These are phyloP conservation scores for Cheilosia grossa DNA, from an alignment of 2,888 invertebrate genomes.

Conservation along the genomic window DNA sequence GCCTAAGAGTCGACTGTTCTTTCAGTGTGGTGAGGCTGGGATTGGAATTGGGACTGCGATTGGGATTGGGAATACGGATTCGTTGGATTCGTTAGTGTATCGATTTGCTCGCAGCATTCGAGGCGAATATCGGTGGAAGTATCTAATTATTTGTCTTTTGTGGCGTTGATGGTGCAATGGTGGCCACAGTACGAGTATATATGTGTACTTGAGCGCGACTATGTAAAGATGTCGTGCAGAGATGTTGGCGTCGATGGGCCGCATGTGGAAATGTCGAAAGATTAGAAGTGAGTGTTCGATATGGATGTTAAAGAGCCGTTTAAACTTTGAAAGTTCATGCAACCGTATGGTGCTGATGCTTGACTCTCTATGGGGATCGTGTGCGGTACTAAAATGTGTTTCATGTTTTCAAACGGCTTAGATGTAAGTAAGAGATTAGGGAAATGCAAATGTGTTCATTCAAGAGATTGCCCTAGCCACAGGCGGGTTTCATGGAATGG, in stretches of 20 bases:
- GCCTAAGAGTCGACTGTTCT: background rate
- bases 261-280: conserved; percentile 72
- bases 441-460: conserved; percentile 29
- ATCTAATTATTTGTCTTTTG: conserved; percentile 61
- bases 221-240: conserved; percentile 71
- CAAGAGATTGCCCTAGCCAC: conserved; percentile 4
- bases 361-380: conserved; percentile 43
- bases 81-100: conserved; percentile 47
- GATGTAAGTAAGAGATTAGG: conserved; percentile 14
- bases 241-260: conserved; percentile 71
- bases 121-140: conserved; percentile 4
- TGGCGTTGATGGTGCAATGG: conserved; percentile 4
- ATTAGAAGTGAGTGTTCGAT: conserved; percentile 68
- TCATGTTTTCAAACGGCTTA: conserved; percentile 40
- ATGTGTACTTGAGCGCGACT: conserved; percentile 28
- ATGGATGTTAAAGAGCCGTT: conserved; percentile 64
- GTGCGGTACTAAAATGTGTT: conserved; percentile 54
- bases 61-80: conserved; percentile 26
- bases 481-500: background rate
- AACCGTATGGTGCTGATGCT: conserved; percentile 51
- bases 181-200: no score
- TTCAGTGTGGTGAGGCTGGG: background rate
- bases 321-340: conserved; percentile 71
- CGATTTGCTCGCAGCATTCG: conserved; percentile 24
- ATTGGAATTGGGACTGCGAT: conserved; percentile 1